Conservation (phyloP, 2,113 vertebrate genomes). For the Passer montanus region DNA sequence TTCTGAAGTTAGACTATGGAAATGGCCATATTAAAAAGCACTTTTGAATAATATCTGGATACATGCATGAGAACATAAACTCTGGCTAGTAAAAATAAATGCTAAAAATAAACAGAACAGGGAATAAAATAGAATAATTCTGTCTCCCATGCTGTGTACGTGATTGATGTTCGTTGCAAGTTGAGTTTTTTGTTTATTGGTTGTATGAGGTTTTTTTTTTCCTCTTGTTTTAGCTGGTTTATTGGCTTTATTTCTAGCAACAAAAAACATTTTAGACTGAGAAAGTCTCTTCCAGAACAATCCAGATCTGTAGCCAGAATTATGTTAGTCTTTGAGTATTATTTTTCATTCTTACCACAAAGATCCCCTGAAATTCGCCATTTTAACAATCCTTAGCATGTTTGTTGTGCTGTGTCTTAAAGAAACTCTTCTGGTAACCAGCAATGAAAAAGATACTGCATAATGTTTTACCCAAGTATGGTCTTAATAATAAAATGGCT, state of each 20-base stretch:
- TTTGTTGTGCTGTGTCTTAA: not conserved
- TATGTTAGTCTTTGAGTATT: not conserved
- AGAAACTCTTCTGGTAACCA: not conserved
- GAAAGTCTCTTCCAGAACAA: not conserved
- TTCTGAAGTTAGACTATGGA: not conserved
- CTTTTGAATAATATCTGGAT: not conserved
- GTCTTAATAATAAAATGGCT: not conserved
- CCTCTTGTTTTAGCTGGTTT: not conserved
- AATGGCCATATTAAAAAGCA: fast-evolving
- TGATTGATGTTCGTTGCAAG: not conserved
- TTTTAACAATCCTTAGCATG: not conserved
- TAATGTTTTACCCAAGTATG: not conserved
- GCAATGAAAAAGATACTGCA: not conserved
- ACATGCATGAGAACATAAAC: not conserved
- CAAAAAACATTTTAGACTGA: not conserved
- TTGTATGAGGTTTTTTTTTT: no score
- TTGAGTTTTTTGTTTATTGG: fast-evolving
- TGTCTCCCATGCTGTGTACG: not conserved
- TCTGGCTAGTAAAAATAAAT: not conserved
- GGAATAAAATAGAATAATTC: not conserved
- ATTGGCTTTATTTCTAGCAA: not conserved
- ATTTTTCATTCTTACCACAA: not conserved
- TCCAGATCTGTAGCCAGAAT: not conserved
- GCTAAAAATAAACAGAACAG: not conserved
- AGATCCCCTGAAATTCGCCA: not conserved